Evolutionary conservation across 2,888 invertebrate species (phyloP), one percentile per base, ranked within the genome.

Genomic region (Cosmia pyralina): DNA sequence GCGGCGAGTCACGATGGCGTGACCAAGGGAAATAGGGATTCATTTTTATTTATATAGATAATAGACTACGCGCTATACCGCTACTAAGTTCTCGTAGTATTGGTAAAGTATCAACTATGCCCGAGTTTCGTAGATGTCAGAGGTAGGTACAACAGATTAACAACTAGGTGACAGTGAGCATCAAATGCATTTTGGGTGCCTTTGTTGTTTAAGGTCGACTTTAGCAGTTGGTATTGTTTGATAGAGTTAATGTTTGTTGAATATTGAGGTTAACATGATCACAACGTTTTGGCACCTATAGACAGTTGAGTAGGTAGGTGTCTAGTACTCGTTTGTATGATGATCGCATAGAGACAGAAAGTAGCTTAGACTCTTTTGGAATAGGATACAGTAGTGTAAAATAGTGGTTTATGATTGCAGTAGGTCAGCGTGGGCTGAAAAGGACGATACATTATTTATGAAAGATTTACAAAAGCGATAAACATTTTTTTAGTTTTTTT

Each of bases 21-120:
- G 28, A 28, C 2, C 28, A 28, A 28, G 28, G 28, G 28, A 2
- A 28, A 28, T 28, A 28, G n/a, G n/a, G n/a, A n/a, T 28, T 28
- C 3, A 28, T 28, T 28, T 28, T 28, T 28, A 28, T 28, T 2
- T 3, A 1, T 28, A 28, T 28, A 28, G 28, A 28, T 28, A 28
- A 28, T 38, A 64, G 50, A 64, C 28, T 22, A 76, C 19, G 17
- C 50, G 53, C 34, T 57, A n/a, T n/a, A 38, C 58, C 48, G 13
- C 48, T 77, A 65, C 58, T 75, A 46, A n/a, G 66, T 57, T 55
- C 34, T 34, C 41, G 15, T 34, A 71, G 77, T 59, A 68, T 81
- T 63, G 66, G 52, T 66, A 66, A 68, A 72, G 68, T 81, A 77
- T 69, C 34, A 70, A 81, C 53, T 53, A 58, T 53, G 44, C 38